Evolutionary conservation across 2,888 invertebrate species (phyloP).

Genomic region (Neoascia interrupta): DNA sequence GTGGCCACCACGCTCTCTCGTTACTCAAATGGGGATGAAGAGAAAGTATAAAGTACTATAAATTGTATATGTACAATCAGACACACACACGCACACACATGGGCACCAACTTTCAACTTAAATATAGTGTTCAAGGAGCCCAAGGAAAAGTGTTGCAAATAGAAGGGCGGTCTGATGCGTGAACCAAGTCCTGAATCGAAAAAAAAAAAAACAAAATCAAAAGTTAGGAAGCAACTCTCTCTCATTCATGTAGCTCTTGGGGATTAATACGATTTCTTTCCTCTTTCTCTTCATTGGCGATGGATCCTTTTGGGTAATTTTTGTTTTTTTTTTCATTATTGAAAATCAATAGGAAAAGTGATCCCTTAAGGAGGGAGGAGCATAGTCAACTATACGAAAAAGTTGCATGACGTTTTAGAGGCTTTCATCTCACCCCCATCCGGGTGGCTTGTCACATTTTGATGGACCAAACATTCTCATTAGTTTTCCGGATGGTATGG

Average conservation of each 20-base stretch:
- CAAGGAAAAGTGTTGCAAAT: conserved; percentile 46
- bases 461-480: conserved; percentile 55
- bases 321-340: conserved; percentile 38
- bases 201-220: no score
- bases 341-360: conserved; percentile 61
- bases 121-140: conserved; percentile 28
- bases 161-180: conserved; percentile 32
- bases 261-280: conserved; percentile 42
- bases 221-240: conserved; percentile 33
- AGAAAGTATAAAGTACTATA: conserved; percentile 58
- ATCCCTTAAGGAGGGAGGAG: conserved; percentile 3
- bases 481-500: conserved; percentile 20
- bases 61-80: conserved; percentile 24
- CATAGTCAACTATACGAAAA: conserved; percentile 1
- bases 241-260: conserved; percentile 3
- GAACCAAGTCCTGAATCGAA: conserved; percentile 1
- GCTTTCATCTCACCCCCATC: background rate
- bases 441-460: conserved; percentile 39
- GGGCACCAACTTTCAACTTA: conserved; percentile 45
- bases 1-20: conserved; percentile 26
- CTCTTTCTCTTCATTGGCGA: conserved; percentile 22
- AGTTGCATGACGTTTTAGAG: conserved; percentile 4
- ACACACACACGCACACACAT: background rate
- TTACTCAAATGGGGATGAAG: conserved; percentile 39
- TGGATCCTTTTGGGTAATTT: conserved; percentile 2